phyloP scores from a whole-genome alignment of 2,797 vertebrate genomes.

The Aeoliscus strigatus region DNA sequence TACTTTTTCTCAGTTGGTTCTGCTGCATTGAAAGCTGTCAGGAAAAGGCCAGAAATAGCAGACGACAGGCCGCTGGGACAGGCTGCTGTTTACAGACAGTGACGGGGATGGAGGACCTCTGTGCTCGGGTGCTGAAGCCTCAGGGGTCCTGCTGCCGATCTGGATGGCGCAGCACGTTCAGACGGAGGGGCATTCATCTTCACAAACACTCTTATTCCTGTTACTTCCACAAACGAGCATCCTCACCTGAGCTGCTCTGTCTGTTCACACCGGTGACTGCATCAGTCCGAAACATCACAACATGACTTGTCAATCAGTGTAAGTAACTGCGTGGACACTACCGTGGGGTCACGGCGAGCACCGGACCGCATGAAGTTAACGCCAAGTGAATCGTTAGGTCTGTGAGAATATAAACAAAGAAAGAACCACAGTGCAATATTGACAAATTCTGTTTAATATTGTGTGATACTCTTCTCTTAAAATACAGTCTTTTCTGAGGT shows the following conservation, averaged over 20 bases:
- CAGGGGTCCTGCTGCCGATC: slow-evolving; percentile 55
- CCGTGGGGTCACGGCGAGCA: slow-evolving; percentile 40
- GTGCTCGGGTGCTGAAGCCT: slow-evolving; percentile 58
- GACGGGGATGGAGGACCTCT: slow-evolving; percentile 74
- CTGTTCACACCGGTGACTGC: slow-evolving; percentile 5
- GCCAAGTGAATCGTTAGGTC: slow-evolving; percentile 8
- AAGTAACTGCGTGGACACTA: slow-evolving; percentile 40
- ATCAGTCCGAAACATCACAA: slow-evolving; percentile 25
- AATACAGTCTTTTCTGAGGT: slow-evolving; percentile 99
- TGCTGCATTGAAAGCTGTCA: slow-evolving; percentile 60
- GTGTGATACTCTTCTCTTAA: slow-evolving; percentile 94
- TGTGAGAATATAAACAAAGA: slow-evolving; percentile 19
- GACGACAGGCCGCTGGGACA: slow-evolving; percentile 49
- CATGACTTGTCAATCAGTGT: slow-evolving; percentile 47
- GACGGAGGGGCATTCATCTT: no score
- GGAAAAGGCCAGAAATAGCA: slow-evolving; percentile 59
- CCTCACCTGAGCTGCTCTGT: slow-evolving; percentile 8
- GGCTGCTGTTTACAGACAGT: slow-evolving; percentile 71
- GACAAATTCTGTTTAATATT: slow-evolving; percentile 96
- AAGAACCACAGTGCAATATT: slow-evolving; percentile 57
- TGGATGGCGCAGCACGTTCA: slow-evolving; percentile 29
- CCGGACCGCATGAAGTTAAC: slow-evolving; percentile 18
- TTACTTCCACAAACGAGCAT: no score
- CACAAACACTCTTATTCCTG: no score
- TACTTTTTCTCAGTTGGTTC: slow-evolving; percentile 45